phyloP scores from a whole-genome alignment of 2,888 invertebrate species.

The Sarcophaga subvicina region DNA sequence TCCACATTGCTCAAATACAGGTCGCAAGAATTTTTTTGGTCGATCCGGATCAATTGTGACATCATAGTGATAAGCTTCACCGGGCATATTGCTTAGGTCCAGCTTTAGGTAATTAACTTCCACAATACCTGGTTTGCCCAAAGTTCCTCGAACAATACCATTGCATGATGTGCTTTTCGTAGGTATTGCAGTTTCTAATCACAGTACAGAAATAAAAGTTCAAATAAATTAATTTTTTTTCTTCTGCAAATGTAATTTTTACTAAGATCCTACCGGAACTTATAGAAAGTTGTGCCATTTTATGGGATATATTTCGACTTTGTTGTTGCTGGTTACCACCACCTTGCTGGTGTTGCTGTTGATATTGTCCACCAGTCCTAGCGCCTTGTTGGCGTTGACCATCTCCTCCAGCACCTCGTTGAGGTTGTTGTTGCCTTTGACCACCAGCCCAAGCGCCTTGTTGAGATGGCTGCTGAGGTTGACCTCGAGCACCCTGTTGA shows the following conservation, averaged over 20 bases:
- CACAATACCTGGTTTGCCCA: slow-evolving; percentile 82
- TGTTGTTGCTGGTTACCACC: slow-evolving; percentile 44
- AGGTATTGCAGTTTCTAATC: slow-evolving; percentile 44
- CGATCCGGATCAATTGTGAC: slow-evolving; percentile 87
- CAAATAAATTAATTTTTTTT: not conserved
- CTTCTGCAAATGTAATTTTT: not conserved
- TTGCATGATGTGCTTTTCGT: slow-evolving; percentile 44
- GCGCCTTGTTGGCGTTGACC: slow-evolving; percentile 37
- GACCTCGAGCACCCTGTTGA: slow-evolving; percentile 18
- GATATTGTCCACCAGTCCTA: slow-evolving; percentile 1
- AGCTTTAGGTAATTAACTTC: slow-evolving; percentile 87
- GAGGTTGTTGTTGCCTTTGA: slow-evolving; percentile 57
- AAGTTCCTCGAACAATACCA: slow-evolving; percentile 75
- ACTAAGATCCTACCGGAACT: slow-evolving; percentile 13
- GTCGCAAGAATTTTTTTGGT: slow-evolving; percentile 85
- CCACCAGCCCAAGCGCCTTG: slow-evolving; percentile 27
- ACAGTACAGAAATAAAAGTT: not conserved
- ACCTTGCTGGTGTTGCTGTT: slow-evolving; percentile 53
- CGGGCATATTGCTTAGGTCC: slow-evolving; percentile 82
- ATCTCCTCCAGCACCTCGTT: slow-evolving; percentile 15
- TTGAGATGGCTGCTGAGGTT: slow-evolving; percentile 41
- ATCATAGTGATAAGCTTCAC: slow-evolving; percentile 90
- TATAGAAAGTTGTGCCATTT: slow-evolving; percentile 23
- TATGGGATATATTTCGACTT: slow-evolving; percentile 13
- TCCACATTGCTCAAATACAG: slow-evolving; percentile 82